These are phyloP conservation scores for Drosophila prosaltans DNA, from an alignment of 1,140 invertebrate species.

Conservation along the genomic window DNA sequence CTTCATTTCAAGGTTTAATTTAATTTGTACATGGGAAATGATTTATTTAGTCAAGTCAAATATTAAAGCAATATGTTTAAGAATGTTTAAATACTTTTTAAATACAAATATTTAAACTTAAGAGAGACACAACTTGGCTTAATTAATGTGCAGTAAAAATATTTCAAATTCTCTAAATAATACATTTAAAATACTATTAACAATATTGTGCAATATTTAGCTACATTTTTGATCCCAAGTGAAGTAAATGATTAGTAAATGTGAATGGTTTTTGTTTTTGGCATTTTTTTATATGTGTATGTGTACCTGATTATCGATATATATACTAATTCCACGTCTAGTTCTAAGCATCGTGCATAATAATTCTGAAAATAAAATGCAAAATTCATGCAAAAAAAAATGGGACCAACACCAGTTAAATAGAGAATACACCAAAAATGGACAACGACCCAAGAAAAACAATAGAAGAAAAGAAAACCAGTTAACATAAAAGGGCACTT, in stretches of 20 bases:
- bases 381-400: slow-evolving; percentile 11
- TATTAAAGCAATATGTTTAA: no score
- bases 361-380: slow-evolving; percentile 34
- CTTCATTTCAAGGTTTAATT: no score
- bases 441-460: slow-evolving; percentile 7
- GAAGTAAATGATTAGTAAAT: slow-evolving; percentile 27
- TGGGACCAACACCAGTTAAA: slow-evolving; percentile 5
- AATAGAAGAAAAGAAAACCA: slow-evolving; percentile 1
- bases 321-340: slow-evolving; percentile 60
- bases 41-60: no score
- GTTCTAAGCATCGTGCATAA: slow-evolving; percentile 56
- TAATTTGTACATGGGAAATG: no score
- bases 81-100: no score
- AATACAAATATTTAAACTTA: no score
- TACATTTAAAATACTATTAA: no score
- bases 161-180: no score
- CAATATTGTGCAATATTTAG: no score
- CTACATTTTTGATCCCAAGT: slow-evolving; percentile 16
- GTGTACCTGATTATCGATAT: slow-evolving; percentile 67
- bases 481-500: slow-evolving; percentile 47
- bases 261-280: no score
- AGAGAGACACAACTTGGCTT: no score
- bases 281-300: background rate
- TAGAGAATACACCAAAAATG: background rate
- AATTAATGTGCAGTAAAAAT: no score